phyloP scores from a whole-genome alignment of 2,113 vertebrate genomes.

The Cyanocitta stelleri region DNA sequence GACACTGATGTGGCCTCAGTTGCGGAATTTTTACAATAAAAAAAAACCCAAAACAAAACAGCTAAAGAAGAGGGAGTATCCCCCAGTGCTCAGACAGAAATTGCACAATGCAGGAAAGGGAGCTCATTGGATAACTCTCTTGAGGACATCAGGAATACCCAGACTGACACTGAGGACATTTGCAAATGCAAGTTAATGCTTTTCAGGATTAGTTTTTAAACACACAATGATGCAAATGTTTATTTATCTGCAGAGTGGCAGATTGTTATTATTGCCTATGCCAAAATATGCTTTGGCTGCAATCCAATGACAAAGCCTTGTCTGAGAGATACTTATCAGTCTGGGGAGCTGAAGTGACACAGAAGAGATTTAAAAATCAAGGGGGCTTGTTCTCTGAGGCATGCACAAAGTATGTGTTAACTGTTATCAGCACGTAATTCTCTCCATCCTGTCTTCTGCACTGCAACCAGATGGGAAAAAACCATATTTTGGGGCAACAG shows the following conservation, averaged over 20 bases:
- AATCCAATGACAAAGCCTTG: constrained; percentile 29
- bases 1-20: not conserved
- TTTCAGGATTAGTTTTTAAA: constrained; percentile 57
- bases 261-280: not conserved
- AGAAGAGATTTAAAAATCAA: constrained; percentile 36
- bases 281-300: constrained; percentile 33
- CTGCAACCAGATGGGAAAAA: not conserved
- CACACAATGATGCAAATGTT: constrained; percentile 36
- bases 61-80: not conserved
- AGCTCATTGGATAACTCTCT: not conserved
- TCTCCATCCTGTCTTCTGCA: not conserved
- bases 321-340: constrained; percentile 50
- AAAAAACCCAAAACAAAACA: not conserved
- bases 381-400: not conserved
- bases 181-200: constrained; percentile 24
- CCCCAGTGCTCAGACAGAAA: not conserved
- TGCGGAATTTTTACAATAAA: not conserved
- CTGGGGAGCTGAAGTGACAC: constrained; percentile 29
- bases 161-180: not conserved
- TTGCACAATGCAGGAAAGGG: not conserved
- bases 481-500: not conserved
- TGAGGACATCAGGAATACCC: not conserved
- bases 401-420: not conserved
- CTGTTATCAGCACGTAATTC: not conserved
- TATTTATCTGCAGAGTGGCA: constrained; percentile 8